Conservation (phyloP, 2,888 invertebrate genomes). For the Helobdella robusta region DNA sequence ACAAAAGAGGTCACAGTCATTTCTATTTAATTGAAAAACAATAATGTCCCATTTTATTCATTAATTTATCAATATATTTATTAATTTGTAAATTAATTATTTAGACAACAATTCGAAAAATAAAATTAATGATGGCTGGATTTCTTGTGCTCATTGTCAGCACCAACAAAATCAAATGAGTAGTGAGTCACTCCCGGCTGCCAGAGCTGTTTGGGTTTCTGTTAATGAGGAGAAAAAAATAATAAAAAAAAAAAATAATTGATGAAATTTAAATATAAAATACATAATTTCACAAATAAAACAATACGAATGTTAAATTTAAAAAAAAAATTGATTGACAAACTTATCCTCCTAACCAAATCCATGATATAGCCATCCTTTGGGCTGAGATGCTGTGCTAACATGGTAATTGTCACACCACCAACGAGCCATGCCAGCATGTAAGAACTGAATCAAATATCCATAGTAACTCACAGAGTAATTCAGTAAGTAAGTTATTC, state of each 20-base stretch:
- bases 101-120: too few species aligned
- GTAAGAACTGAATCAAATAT: neutral
- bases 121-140: too few species aligned
- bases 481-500: neutral
- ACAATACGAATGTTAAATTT: conserved; percentile 35
- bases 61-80: too few species aligned
- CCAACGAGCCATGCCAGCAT: neutral
- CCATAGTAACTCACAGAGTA: neutral
- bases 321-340: conserved; percentile 5
- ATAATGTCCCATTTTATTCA: too few species aligned
- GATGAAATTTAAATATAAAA: neutral
- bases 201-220: conserved; percentile 42
- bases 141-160: conserved; percentile 7
- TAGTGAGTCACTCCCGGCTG: conserved; percentile 40
- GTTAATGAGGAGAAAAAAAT: conserved; percentile 26
- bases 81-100: too few species aligned
- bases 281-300: conserved; percentile 31
- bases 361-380: neutral
- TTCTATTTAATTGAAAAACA: too few species aligned
- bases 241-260: neutral
- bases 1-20: too few species aligned
- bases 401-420: neutral
- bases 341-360: neutral
- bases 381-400: neutral
- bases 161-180: conserved; percentile 39